Evolutionary conservation across 1,140 invertebrate species (phyloP).

Genomic region (Trichomalopsis sarcophagae): DNA sequence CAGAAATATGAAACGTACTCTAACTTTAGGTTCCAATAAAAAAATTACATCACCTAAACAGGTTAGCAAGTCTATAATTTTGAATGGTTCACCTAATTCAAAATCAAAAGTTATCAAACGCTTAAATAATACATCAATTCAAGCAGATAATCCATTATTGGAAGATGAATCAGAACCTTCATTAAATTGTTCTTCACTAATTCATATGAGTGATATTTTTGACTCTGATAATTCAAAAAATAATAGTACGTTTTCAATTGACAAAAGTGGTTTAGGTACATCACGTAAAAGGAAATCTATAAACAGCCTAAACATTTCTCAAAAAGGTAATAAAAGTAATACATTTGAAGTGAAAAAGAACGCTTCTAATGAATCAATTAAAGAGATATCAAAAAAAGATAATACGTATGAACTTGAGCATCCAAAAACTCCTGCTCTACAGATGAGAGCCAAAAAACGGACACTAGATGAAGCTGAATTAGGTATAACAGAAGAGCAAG

Average conservation of each 20-base stretch:
- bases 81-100: conserved; percentile 50
- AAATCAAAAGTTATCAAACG: conserved; percentile 40
- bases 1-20: conserved; percentile 10
- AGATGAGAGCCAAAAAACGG: conserved; percentile 30
- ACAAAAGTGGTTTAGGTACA: conserved; percentile 25
- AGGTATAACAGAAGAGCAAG: conserved; percentile 24
- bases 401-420: conserved; percentile 63
- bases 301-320: not conserved
- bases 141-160: conserved; percentile 32
- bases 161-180: conserved; percentile 57
- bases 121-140: conserved; percentile 28
- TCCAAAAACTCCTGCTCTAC: conserved; percentile 58
- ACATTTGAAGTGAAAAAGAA: conserved; percentile 28
- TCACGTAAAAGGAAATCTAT: not conserved
- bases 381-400: conserved; percentile 35
- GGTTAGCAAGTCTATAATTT: conserved; percentile 36
- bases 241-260: conserved; percentile 13
- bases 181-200: conserved; percentile 53
- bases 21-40: not conserved
- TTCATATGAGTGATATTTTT: conserved; percentile 52
- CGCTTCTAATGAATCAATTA: not conserved
- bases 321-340: conserved; percentile 15
- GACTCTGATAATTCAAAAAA: conserved; percentile 42
- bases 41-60: conserved; percentile 34
- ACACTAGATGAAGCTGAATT: conserved; percentile 45